Percentiles rank a stretch among this genome's conserved stretches.
Conservation (phyloP, 2,888 invertebrate genomes). For the Sinhomidia bicolor region DNA sequence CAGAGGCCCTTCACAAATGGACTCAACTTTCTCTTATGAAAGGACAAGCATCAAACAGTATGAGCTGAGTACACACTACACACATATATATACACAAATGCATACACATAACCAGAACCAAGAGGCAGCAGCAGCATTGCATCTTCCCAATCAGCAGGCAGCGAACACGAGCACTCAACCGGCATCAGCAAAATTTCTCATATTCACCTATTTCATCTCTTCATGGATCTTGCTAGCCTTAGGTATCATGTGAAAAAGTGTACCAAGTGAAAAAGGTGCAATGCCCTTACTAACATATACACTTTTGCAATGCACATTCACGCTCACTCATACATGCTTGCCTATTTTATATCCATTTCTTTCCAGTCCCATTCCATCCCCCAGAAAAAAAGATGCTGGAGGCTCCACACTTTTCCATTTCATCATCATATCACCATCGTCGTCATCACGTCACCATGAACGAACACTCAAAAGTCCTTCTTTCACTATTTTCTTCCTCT, state of each 20-base stretch:
- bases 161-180: conserved; percentile 22
- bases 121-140: background rate
- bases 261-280: conserved; percentile 61
- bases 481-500: conserved; percentile 9
- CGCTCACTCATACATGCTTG: background rate
- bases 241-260: conserved; percentile 50
- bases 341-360: no score
- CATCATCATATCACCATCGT: conserved; percentile 24
- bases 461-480: background rate
- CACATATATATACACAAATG: background rate
- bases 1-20: conserved; percentile 43
- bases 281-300: conserved; percentile 51
- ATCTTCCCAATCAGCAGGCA: background rate
- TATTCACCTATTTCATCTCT: conserved; percentile 39
- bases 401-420: conserved; percentile 14
- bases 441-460: conserved; percentile 23
- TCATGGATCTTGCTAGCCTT: conserved; percentile 24
- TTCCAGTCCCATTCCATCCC: background rate
- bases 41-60: background rate
- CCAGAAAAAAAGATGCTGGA: conserved; percentile 6
- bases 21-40: conserved; percentile 47
- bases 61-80: background rate
- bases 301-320: background rate
- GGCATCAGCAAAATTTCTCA: background rate
- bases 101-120: background rate